phyloP scores from a whole-genome alignment of 2,113 vertebrate genomes.

The Vidua chalybeata region DNA sequence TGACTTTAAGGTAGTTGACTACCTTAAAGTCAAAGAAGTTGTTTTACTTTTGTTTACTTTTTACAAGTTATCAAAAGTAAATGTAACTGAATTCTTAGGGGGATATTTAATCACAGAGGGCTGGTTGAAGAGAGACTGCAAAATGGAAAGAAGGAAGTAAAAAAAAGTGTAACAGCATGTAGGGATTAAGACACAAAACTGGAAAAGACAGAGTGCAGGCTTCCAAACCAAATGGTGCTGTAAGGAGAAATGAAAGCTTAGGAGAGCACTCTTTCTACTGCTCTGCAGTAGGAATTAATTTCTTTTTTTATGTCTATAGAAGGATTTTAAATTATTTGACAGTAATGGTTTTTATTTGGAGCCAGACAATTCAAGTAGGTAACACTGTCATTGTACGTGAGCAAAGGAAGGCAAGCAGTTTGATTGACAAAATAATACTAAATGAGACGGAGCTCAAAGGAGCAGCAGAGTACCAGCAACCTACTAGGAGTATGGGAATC shows the following conservation, averaged over 20 bases:
- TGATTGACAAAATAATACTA: neutral
- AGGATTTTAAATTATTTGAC: neutral
- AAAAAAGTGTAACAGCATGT: neutral
- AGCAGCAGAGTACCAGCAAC: neutral
- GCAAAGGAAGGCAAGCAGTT: neutral
- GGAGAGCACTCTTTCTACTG: neutral
- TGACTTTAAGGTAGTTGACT: neutral
- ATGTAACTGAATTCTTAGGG: neutral
- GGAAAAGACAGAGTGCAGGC: neutral
- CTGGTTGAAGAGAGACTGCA: neutral
- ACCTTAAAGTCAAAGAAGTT: neutral
- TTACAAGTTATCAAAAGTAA: neutral
- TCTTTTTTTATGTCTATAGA: neutral
- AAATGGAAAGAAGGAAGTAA: neutral
- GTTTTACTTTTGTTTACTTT: neutral
- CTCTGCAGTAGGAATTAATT: neutral
- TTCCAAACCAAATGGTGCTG: neutral
- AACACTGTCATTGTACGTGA: neutral
- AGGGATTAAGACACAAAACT: neutral
- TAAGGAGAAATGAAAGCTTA: neutral
- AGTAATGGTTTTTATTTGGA: neutral
- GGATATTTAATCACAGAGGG: neutral
- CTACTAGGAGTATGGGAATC: neutral
- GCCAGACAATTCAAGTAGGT: neutral
- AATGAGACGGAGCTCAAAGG: neutral